Base-by-base conservation (phyloP, 2,888 invertebrate species). In the Diogma glabrata region DNA sequence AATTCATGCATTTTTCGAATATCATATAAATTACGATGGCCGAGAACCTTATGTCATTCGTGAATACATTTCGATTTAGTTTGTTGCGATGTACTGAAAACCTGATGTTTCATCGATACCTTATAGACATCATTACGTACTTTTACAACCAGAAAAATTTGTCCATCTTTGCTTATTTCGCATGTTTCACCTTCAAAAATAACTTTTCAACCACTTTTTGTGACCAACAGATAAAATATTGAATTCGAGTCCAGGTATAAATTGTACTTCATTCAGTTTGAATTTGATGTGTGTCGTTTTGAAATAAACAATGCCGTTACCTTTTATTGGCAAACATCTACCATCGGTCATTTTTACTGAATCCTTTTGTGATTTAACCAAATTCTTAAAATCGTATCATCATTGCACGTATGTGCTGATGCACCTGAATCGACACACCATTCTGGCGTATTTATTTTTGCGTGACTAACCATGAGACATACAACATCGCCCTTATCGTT, bases 41-140 rank as follows among this genome's bases (percentile, higher is more conserved):
- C n/a, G n/a, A n/a, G n/a, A n/a, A n/a, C n/a, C n/a, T n/a, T n/a
- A n/a, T n/a, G n/a, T n/a, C n/a, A n/a, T n/a, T n/a, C n/a, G n/a
- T n/a, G n/a, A n/a, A n/a, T n/a, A n/a, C n/a, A n/a, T n/a, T n/a
- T n/a, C n/a, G n/a, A n/a, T n/a, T n/a, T n/a, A n/a, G n/a, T n/a
- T n/a, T n/a, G n/a, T n/a, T n/a, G n/a, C n/a, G n/a, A n/a, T n/a
- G n/a, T n/a, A n/a, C n/a, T n/a, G n/a, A n/a, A n/a, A n/a, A n/a
- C n/a, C n/a, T n/a, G n/a, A n/a, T n/a, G n/a, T n/a, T n/a, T n/a
- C n/a, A n/a, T n/a, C n/a, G n/a, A n/a, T 22, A 48, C 30, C n/a
- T 43, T 28, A 38, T 50, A 53, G 14, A 51, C 48, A 12, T 45
- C 52, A 12, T 43, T 50, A 17, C 36, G 30, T 9, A 16, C 19